phyloP scores from a whole-genome alignment of 2,888 invertebrate species.

The Tipula helvola region DNA sequence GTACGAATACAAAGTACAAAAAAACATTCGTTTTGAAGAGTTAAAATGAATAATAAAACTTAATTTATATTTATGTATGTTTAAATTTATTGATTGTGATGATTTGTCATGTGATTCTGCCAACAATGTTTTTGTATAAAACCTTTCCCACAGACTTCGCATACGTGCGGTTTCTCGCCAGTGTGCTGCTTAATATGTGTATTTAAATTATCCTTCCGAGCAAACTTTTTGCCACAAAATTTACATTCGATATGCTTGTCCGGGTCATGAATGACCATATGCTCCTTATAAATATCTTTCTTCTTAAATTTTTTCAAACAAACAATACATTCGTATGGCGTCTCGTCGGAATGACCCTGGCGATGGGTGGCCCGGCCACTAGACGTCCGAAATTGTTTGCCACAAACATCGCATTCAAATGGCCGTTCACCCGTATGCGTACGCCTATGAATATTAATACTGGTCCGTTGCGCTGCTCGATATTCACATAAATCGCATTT shows the following conservation, averaged over 20 bases:
- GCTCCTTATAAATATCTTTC: neutral
- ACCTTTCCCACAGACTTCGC: neutral
- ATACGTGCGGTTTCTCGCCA: neutral
- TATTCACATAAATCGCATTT: neutral
- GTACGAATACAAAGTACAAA: no score
- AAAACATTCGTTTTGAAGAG: no score
- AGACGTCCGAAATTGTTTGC: neutral
- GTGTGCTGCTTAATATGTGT: neutral
- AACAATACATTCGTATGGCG: neutral
- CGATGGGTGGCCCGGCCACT: neutral
- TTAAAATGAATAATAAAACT: no score
- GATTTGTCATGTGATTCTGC: neutral
- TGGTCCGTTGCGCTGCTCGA: neutral
- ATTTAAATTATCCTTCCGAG: neutral
- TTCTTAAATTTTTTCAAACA: neutral
- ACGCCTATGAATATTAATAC: neutral
- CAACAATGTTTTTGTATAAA: neutral
- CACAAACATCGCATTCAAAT: neutral
- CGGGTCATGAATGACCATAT: neutral
- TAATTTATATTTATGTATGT: no score
- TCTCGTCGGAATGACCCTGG: neutral
- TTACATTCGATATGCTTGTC: neutral
- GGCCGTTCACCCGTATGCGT: neutral
- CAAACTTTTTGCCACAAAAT: slow-evolving; percentile 5
- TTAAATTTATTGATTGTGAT: neutral